Conservation (phyloP, 2,113 vertebrate genomes). For the Triplophysa siluroides region DNA sequence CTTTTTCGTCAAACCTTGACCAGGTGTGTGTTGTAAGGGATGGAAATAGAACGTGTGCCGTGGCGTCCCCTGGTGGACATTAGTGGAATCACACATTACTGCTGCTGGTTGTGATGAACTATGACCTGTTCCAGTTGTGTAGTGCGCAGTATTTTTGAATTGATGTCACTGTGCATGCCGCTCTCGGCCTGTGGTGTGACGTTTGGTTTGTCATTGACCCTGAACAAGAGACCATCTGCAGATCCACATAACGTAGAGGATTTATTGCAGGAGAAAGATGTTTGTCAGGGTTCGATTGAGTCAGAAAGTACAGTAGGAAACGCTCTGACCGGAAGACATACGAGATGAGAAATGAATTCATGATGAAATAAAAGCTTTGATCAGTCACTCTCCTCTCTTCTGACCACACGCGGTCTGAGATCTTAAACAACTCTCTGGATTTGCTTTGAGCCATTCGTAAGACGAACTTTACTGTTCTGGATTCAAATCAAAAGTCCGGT, state of each 20-base stretch:
- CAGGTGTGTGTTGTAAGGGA: neutral
- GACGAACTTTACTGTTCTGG: neutral
- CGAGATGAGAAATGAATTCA: neutral
- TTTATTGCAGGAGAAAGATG: neutral
- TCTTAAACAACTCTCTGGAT: neutral
- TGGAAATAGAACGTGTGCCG: neutral
- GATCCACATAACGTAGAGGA: constrained; percentile 5
- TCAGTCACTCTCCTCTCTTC: neutral
- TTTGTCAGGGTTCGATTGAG: constrained; percentile 4
- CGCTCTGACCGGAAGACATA: neutral
- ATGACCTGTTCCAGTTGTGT: constrained; percentile 15
- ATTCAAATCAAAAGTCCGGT: neutral
- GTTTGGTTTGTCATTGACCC: neutral
- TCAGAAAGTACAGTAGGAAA: neutral
- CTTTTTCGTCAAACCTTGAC: neutral
- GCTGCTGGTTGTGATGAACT: neutral
- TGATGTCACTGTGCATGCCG: neutral
- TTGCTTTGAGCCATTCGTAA: neutral
- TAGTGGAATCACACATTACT: neutral
- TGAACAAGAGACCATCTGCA: neutral
- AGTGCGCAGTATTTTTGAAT: constrained; percentile 15
- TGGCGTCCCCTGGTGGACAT: constrained; percentile 16
- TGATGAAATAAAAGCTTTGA: constrained; percentile 15
- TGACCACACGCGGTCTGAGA: neutral
- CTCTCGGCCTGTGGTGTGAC: neutral